phyloP scores from a whole-genome alignment of 2,797 vertebrate species.

The Micrastur ruficollis region DNA sequence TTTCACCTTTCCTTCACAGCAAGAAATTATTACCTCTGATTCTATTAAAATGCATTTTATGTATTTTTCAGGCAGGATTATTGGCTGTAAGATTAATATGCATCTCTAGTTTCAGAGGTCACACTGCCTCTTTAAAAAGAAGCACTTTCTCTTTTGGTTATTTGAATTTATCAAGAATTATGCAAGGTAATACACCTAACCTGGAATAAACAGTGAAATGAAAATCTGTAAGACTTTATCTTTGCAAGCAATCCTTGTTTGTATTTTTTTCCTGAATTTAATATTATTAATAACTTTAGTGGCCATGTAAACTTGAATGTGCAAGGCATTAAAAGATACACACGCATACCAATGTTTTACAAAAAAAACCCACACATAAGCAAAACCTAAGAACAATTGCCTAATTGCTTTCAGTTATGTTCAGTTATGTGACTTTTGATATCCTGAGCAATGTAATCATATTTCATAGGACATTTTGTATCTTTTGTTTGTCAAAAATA shows the following conservation, averaged over 20 bases:
- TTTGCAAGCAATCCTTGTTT: background rate
- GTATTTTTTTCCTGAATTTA: background rate
- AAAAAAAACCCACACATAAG: background rate
- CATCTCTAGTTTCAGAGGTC: background rate
- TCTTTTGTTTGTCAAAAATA: background rate
- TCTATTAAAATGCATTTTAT: slow-evolving; percentile 30
- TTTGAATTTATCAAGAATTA: background rate
- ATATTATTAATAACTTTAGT: background rate
- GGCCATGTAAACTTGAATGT: background rate
- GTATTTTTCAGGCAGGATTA: slow-evolving; percentile 20
- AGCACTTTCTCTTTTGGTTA: background rate
- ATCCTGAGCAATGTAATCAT: background rate
- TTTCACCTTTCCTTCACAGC: slow-evolving; percentile 19
- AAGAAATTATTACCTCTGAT: background rate
- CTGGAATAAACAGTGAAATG: background rate
- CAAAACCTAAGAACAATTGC: background rate
- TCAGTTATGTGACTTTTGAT: background rate
- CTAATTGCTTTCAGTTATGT: background rate
- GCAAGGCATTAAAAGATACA: background rate
- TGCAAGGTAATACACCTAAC: background rate
- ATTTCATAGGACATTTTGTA: background rate
- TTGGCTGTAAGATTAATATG: slow-evolving; percentile 39
- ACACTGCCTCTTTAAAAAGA: background rate
- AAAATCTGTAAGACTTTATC: background rate
- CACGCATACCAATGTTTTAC: background rate